Base-by-base conservation (phyloP, 2,797 vertebrate genomes). In the Myoxocephalus aenaeus region DNA sequence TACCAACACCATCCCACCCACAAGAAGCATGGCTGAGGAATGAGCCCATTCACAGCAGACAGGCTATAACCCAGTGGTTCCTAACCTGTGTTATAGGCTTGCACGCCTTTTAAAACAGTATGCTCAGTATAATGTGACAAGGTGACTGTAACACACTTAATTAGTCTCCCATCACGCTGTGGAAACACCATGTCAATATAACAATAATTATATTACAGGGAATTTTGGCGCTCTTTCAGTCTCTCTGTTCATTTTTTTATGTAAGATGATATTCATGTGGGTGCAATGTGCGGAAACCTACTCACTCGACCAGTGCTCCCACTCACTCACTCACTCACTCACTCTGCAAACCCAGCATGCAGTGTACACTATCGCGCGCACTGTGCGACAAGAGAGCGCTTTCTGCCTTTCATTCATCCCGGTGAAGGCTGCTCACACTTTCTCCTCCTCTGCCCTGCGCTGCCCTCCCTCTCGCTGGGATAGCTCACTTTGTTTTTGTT, bases 331-430 rank as follows among this genome's bases (percentile, higher is more conserved):
- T 85, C 87, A 34, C 61, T 29, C 61, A 34, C 83, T 81, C 86
- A 59, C 86, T 81, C 70, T 75, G 76, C 88, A 77, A 86, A 84
- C 14, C 83, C 70, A 79, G 83, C 88, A 65, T 67, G 72, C 82
- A 76, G 73, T 34, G 77, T 10, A 64, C 73, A 73, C 70, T n/a
- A 20, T 62, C 81, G 42, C 77, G 15, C 32, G 20, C 62, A 34
- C 34, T n/a, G 70, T 13, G 70, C n/a, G 59, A 77, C 73, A 66
- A 34, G 70, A 78, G 74, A 80, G 83, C 80, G 70, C 81, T 63
- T 73, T 77, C 67, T 57, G 86, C 48, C 82, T 81, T 70, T 87
- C 92, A 91, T 90, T 90, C 89, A 90, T 90, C 85, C 86, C 73
- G 51, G 25, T 65, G 73, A 80, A 67, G 78, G 80, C 84, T 73